Evolutionary conservation across 2,888 invertebrate genomes (phyloP).

Genomic region (Diplolepis rosae): DNA sequence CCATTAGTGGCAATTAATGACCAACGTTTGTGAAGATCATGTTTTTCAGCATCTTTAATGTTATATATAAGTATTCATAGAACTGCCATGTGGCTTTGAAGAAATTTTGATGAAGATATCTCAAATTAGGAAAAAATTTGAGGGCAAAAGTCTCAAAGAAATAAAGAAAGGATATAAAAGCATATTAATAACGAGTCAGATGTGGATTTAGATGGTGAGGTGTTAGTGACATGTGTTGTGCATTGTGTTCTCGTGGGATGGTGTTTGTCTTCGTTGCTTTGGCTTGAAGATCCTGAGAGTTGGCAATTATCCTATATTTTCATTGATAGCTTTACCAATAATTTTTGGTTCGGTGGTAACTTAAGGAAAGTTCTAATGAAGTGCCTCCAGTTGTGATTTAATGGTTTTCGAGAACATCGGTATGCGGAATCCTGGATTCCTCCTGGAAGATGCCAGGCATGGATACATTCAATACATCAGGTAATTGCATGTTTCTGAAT

Average conservation of each 20-base stretch:
- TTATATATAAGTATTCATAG: background rate
- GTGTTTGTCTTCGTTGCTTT: background rate
- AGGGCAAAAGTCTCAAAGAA: background rate
- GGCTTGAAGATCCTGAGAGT: background rate
- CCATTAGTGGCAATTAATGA: background rate
- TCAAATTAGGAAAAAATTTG: background rate
- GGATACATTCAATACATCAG: constrained; percentile 72
- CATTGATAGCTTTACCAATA: background rate
- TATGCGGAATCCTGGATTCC: constrained; percentile 72
- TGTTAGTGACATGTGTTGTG: background rate
- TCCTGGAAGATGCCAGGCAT: constrained; percentile 71
- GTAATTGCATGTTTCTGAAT: constrained; percentile 47
- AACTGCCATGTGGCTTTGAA: background rate
- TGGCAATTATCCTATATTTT: background rate
- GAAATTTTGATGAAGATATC: background rate
- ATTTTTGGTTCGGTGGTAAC: background rate
- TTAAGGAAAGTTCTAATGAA: constrained; percentile 30
- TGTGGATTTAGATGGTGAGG: background rate
- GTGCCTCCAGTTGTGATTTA: constrained; percentile 42
- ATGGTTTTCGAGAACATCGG: constrained; percentile 72
- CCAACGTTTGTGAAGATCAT: background rate
- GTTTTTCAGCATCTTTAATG: background rate
- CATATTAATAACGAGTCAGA: background rate
- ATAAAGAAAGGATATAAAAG: background rate
- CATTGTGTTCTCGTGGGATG: background rate